phyloP scores from a whole-genome alignment of 2,113 vertebrate genomes.

The Murina feae region DNA sequence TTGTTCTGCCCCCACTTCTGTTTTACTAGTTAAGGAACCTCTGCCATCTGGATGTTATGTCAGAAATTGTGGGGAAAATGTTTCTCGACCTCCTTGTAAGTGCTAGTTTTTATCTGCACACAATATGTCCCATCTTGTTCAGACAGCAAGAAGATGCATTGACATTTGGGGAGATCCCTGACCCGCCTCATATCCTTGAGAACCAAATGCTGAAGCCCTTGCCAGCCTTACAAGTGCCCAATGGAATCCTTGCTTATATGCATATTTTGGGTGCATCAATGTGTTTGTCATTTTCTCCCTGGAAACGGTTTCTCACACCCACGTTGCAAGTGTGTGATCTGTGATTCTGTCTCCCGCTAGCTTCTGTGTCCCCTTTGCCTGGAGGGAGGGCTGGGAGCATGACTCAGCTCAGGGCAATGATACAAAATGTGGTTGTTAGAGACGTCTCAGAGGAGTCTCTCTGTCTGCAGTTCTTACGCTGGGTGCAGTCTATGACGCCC shows the following conservation, averaged over 20 bases:
- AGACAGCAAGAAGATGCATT: constrained; percentile 16
- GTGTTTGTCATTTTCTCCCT: constrained; percentile 72
- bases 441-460: background rate
- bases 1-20: background rate
- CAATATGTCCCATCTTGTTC: background rate
- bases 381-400: constrained; percentile 38
- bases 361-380: constrained; percentile 52
- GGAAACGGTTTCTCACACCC: constrained; percentile 73
- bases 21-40: background rate
- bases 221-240: constrained; percentile 31
- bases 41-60: constrained; percentile 18
- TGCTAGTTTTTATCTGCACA: background rate
- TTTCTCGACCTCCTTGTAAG: constrained; percentile 40
- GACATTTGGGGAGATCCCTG: constrained; percentile 63
- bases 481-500: background rate
- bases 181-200: constrained; percentile 64
- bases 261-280: constrained; percentile 62
- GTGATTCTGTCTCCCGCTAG: constrained; percentile 52
- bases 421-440: background rate
- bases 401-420: constrained; percentile 58
- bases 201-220: constrained; percentile 35
- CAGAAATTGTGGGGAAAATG: background rate
- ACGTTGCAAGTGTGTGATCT: constrained; percentile 61
- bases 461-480: background rate
- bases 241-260: constrained; percentile 56